Evolutionary conservation across 2,888 invertebrate species (phyloP), one percentile per base, ranked within the genome.

Genomic region (Melolontha melolontha): DNA sequence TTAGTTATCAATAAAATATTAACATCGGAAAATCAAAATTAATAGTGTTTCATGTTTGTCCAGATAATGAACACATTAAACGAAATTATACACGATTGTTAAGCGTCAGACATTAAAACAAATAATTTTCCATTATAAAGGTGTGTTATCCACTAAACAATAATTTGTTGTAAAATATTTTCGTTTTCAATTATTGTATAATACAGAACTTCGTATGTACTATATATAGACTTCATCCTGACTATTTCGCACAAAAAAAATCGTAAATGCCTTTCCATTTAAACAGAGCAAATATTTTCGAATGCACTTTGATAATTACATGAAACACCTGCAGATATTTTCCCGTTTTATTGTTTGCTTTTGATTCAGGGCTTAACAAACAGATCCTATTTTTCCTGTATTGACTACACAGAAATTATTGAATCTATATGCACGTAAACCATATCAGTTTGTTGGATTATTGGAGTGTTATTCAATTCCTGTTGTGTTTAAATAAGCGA

Each of bases 371-470:
- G 27, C 34, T 49, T 39, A 50, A 49, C 39, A 64, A 49, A 64
- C 22, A 47, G 34, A 50, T 40, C 17, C 27, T 49, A 16, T 62
- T 16, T 47, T 62, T 42, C 49, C 62, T 62, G 29, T 34, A 39
- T 62, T 27, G 22, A 62, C 16, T 64, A 34, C 34, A 34, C 34
- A 34, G 34, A 34, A 34, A 34, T 34, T 34, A 34, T 34, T 5
- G 34, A 34, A 34, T 34, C 34, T 34, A 34, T 34, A 34, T 34
- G 34, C 34, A 34, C 34, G 34, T 34, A 6, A 10, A 34, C 8
- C 34, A 34, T 34, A 34, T 34, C 34, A 34, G 34, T 34, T 34
- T 34, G 34, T 34, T 34, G 34, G 34, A 34, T 34, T 34, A 34
- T 34, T 34, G 34, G 10, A 34, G 34, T 34, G 34, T 34, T 34